A percentile compares a stretch with the other conserved stretches of the same genome.
phyloP scores from a whole-genome alignment of 92 coral and sea anemone species.

The Porites lobata region DNA sequence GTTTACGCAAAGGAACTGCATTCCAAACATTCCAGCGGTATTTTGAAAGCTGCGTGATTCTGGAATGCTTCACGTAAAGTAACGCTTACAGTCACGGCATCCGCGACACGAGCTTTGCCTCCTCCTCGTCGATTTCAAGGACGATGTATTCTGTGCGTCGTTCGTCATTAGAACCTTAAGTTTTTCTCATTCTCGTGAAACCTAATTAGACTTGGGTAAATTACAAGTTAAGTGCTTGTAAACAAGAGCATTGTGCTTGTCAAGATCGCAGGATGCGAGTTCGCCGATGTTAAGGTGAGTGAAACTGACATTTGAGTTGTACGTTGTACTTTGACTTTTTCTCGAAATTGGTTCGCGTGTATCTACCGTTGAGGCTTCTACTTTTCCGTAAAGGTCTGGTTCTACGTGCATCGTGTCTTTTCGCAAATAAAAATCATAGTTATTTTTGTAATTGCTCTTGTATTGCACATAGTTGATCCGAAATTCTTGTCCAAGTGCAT shows the following conservation, averaged over 20 bases:
- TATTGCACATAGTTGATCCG: background rate
- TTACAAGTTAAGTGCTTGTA: background rate
- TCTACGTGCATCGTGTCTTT: background rate
- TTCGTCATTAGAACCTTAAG: background rate
- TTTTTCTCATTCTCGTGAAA: background rate
- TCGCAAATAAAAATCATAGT: background rate
- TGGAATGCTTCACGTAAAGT: background rate
- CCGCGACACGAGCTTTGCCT: too few relatives aligned
- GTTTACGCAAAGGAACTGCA: background rate
- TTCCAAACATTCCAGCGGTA: background rate
- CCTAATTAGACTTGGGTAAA: background rate
- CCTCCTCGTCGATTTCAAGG: background rate
- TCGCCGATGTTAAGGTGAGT: background rate
- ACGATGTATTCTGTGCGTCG: too few relatives aligned
- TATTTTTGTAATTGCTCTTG: background rate
- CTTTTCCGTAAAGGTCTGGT: background rate
- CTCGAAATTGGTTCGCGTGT: background rate
- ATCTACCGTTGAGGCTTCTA: background rate
- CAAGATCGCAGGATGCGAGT: background rate
- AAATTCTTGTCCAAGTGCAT: too few relatives aligned
- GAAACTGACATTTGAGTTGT: background rate
- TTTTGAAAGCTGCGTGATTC: background rate
- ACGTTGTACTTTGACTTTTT: background rate
- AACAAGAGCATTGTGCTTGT: background rate
- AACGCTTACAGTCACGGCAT: background rate